These are phyloP conservation scores for Cynopterus sphinx DNA, from an alignment of 2,797 vertebrate genomes.

Conservation along the genomic window DNA sequence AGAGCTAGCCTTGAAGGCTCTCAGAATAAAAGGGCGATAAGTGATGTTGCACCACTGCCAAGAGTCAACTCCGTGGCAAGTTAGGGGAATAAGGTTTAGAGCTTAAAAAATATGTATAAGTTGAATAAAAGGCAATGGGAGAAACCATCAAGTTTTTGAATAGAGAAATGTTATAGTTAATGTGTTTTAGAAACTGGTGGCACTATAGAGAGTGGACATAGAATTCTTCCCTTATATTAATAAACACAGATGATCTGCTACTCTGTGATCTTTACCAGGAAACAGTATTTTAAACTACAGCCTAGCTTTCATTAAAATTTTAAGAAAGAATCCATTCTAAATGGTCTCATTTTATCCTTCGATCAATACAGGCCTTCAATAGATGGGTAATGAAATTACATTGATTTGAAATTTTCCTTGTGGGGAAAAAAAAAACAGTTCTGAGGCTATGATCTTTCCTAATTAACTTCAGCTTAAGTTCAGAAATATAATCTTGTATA, in stretches of 20 bases:
- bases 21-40: neutral
- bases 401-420: neutral
- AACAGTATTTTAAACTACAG: neutral
- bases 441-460: neutral
- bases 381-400: neutral
- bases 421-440: neutral
- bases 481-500: neutral
- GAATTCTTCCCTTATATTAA: neutral
- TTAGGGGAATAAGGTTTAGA: neutral
- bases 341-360: neutral
- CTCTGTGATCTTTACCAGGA: neutral
- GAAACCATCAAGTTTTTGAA: neutral
- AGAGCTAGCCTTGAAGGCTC: neutral
- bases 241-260: neutral
- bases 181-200: neutral
- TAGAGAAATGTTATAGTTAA: neutral
- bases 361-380: neutral
- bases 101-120: neutral
- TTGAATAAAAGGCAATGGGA: neutral
- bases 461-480: neutral
- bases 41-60: fast-evolving
- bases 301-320: neutral
- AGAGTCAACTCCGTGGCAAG: neutral
- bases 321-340: neutral
- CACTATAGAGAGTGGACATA: neutral